A percentile compares a stretch with the other conserved stretches of the same genome.
phyloP scores from a whole-genome alignment of 2,797 vertebrate species.

The Prionace glauca region DNA sequence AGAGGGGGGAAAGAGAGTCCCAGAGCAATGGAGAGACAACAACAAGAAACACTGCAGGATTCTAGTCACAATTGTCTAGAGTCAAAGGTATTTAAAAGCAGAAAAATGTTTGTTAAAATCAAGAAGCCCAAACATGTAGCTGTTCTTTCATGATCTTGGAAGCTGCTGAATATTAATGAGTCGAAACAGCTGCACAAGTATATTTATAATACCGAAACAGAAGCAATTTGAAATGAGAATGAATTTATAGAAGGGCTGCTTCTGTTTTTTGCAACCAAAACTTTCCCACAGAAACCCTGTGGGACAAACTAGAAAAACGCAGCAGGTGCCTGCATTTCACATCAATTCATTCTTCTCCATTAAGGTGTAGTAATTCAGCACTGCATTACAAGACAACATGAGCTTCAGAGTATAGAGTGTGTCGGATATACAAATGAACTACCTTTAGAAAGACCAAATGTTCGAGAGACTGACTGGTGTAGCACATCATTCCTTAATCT shows the following conservation, averaged over 20 bases:
- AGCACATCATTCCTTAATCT: neutral
- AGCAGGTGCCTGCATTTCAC: neutral
- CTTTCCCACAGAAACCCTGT: neutral
- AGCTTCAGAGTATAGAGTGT: neutral
- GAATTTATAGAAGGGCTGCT: too few relatives aligned
- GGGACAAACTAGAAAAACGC: neutral
- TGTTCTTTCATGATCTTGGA: neutral
- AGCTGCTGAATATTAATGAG: neutral
- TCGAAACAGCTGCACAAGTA: too few relatives aligned
- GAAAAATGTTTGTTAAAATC: neutral
- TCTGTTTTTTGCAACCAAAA: neutral
- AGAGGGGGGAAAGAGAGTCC: too few relatives aligned
- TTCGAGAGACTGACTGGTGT: neutral
- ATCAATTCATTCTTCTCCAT: neutral
- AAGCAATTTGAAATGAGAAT: neutral
- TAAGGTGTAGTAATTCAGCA: neutral
- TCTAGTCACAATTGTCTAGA: neutral
- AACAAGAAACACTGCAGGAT: neutral
- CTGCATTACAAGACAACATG: neutral
- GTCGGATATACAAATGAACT: neutral
- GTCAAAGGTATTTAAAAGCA: neutral
- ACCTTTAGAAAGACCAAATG: neutral
- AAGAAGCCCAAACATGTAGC: neutral
- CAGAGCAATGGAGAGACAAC: too few relatives aligned
- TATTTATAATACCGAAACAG: neutral